These are phyloP conservation scores for Thelohanellus kitauei DNA, from an alignment of 30 jellyfish, hydroid and myxozoan species.

Conservation along the genomic window DNA sequence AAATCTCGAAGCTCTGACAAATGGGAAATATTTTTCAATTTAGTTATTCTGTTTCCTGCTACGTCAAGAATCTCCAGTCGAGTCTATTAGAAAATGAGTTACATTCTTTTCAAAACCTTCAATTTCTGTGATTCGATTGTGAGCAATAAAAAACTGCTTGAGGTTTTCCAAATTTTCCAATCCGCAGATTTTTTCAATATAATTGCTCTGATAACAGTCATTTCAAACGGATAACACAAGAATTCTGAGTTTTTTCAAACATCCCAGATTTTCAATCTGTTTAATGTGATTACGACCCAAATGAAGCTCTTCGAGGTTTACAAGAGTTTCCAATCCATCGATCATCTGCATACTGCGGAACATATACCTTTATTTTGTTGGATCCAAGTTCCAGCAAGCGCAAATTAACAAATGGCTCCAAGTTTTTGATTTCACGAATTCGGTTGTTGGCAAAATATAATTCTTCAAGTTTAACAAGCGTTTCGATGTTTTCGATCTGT, in stretches of 20 bases:
- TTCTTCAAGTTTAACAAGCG: slow-evolving; percentile 13
- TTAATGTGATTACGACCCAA: slow-evolving; percentile 51
- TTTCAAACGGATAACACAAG: no score
- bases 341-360: slow-evolving; percentile 13
- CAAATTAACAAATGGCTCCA: slow-evolving; percentile 17
- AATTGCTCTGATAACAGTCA: slow-evolving; percentile 25
- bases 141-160: slow-evolving; percentile 34
- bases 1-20: slow-evolving; percentile 21
- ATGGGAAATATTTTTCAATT: slow-evolving; percentile 15
- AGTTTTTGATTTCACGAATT: slow-evolving; percentile 20
- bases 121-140: slow-evolving; percentile 30
- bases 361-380: slow-evolving; percentile 33
- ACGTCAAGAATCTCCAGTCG: slow-evolving; percentile 25
- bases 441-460: slow-evolving; percentile 28
- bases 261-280: slow-evolving; percentile 21
- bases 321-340: slow-evolving; percentile 33
- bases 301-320: slow-evolving; percentile 22
- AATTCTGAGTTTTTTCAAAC: slow-evolving; percentile 11
- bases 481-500: slow-evolving; percentile 18
- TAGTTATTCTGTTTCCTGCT: slow-evolving; percentile 22
- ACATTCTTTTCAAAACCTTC: slow-evolving; percentile 34
- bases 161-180: slow-evolving; percentile 17
- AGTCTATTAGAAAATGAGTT: slow-evolving; percentile 8
- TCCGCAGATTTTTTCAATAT: slow-evolving; percentile 39
- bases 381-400: slow-evolving; percentile 73